Conservation (phyloP, 2,113 vertebrate species). For the Chascanopsetta lugubris region DNA sequence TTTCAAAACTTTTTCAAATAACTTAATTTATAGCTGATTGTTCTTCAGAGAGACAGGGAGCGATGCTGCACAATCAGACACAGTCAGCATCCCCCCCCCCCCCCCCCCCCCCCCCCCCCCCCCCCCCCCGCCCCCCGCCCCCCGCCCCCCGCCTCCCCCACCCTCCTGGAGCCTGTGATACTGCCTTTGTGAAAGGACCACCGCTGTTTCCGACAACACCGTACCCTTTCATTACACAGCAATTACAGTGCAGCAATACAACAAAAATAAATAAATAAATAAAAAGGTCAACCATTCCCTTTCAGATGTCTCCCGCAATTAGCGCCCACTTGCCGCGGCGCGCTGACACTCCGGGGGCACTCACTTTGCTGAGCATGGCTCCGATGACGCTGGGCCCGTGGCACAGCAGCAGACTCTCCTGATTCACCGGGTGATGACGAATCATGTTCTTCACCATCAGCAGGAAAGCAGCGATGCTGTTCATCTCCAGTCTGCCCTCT, state of each 20-base stretch:
- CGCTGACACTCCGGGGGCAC: background rate
- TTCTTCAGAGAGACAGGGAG: slow-evolving; percentile 20
- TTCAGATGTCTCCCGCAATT: slow-evolving; percentile 28
- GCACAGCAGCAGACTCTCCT: slow-evolving; percentile 93
- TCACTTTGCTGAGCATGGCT: slow-evolving; percentile 91
- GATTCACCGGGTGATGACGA: slow-evolving; percentile 87
- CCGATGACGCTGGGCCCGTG: slow-evolving; percentile 91
- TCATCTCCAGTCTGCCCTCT: slow-evolving; percentile 92
- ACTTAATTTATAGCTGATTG: background rate
- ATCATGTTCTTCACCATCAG: slow-evolving; percentile 95
- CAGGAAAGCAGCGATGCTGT: slow-evolving; percentile 91
- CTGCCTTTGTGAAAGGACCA: slow-evolving; percentile 34
- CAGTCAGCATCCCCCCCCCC: background rate
- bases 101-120: background rate
- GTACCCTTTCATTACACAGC: slow-evolving; percentile 46
- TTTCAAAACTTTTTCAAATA: slow-evolving; percentile 10
- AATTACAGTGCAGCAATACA: slow-evolving; percentile 22
- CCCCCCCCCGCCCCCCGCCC: background rate
- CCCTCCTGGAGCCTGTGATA: no score
- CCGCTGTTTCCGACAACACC: slow-evolving; percentile 35
- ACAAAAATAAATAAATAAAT: no score
- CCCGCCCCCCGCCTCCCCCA: background rate
- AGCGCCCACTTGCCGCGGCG: slow-evolving; percentile 5
- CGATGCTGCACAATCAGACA: background rate
- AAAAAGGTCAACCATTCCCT: slow-evolving; percentile 53